Percentiles rank a stretch among this genome's conserved stretches.
Evolutionary conservation across 2,797 vertebrate species (phyloP).

Genomic region (Taeniopygia guttata): DNA sequence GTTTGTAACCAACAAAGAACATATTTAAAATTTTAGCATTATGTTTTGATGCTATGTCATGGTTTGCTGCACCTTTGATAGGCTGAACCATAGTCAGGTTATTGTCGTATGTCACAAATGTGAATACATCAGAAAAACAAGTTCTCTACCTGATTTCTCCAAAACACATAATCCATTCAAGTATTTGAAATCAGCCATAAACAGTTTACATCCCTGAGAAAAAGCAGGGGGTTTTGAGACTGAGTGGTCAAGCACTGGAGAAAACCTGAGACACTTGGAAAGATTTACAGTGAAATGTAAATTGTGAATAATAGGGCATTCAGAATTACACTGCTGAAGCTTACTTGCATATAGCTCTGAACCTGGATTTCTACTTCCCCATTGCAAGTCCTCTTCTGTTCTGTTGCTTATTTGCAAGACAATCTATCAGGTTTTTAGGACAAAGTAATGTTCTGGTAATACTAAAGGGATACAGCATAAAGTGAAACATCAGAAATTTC

Average conservation of each 20-base stretch:
- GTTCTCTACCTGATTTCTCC: background rate
- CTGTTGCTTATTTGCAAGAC: background rate
- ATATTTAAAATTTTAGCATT: conserved; percentile 5
- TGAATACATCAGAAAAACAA: conserved; percentile 24
- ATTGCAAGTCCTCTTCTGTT: background rate
- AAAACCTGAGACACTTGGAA: background rate
- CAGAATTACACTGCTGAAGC: background rate
- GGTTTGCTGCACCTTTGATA: conserved; percentile 35
- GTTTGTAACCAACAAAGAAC: background rate
- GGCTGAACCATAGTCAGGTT: background rate
- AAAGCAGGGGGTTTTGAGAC: background rate
- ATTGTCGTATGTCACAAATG: background rate
- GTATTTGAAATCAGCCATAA: background rate
- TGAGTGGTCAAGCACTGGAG: background rate
- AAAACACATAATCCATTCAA: background rate
- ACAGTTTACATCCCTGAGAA: background rate
- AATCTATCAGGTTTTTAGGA: background rate
- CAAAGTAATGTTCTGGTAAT: background rate
- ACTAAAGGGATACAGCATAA: background rate
- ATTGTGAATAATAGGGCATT: fast-evolving
- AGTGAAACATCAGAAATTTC: background rate
- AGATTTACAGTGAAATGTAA: background rate
- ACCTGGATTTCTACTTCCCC: background rate
- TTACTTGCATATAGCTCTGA: background rate
- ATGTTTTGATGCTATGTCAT: conserved; percentile 3